Conservation (phyloP, 2,888 invertebrate species). For the Anodontia alba region DNA sequence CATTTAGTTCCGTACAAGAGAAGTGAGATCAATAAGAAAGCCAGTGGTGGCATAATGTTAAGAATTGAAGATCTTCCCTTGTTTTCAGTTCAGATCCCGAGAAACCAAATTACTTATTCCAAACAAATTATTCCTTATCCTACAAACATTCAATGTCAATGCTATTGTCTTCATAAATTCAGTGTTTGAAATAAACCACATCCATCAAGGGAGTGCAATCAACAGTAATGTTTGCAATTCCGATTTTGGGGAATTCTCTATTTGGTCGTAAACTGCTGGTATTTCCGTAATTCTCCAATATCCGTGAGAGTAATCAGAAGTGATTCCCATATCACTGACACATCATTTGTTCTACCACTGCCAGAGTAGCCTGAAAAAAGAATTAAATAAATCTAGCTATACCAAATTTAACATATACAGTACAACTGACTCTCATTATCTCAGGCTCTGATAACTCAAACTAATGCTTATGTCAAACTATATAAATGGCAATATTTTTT, state of each 20-base stretch:
- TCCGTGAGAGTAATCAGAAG: not conserved
- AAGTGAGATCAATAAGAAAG: no score
- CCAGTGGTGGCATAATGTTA: no score
- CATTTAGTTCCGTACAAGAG: no score
- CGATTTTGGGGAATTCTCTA: not conserved
- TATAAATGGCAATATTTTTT: no score
- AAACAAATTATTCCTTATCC: not conserved
- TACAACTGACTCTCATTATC: no score
- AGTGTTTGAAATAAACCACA: not conserved
- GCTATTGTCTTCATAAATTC: not conserved
- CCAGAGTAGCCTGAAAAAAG: no score
- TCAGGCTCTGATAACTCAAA: no score
- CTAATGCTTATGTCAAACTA: no score
- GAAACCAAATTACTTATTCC: not conserved
- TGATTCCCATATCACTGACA: slow-evolving; percentile 1
- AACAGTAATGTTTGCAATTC: not conserved
- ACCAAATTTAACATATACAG: no score
- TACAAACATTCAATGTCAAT: not conserved
- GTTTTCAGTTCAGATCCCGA: no score
- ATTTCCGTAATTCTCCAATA: not conserved
- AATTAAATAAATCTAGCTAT: no score
- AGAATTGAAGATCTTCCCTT: no score
- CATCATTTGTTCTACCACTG: not conserved
- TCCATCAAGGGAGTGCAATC: not conserved
- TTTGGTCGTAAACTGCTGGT: not conserved